Percentiles rank a stretch among this genome's conserved stretches.
Conservation (phyloP, 2,113 vertebrate species). For the Ophthalmolycus amberensis region DNA sequence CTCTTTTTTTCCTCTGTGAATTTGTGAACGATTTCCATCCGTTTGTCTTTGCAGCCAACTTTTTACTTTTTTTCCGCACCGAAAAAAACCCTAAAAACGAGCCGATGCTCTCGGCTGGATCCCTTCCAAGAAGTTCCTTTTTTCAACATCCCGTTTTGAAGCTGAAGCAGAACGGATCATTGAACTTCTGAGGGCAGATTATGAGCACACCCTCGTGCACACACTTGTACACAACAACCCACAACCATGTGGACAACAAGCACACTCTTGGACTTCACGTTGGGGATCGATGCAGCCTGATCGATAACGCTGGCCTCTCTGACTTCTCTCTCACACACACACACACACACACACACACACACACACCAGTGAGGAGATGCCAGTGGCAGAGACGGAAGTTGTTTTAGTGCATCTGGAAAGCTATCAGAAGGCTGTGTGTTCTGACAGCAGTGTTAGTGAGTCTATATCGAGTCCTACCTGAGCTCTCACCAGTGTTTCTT, state of each 20-base stretch:
- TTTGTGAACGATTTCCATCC: slow-evolving; percentile 3
- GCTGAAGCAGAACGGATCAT: not conserved
- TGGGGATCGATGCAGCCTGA: slow-evolving; percentile 56
- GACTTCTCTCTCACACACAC: slow-evolving; percentile 30
- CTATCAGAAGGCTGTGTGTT: slow-evolving; percentile 42
- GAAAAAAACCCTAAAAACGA: not conserved
- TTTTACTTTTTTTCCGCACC: not conserved
- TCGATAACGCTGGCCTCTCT: slow-evolving; percentile 53
- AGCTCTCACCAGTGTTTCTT: slow-evolving; percentile 15
- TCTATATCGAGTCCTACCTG: slow-evolving; percentile 42
- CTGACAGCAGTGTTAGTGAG: slow-evolving; percentile 39
- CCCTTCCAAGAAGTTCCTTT: not conserved
- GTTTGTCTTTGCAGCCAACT: slow-evolving; percentile 9
- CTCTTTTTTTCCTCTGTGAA: not conserved
- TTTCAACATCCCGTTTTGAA: not conserved
- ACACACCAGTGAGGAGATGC: slow-evolving; percentile 38
- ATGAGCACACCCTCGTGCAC: slow-evolving; percentile 3
- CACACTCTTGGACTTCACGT: slow-evolving; percentile 52
- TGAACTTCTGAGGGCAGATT: slow-evolving; percentile 32
- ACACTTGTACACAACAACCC: slow-evolving; percentile 9
- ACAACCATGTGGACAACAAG: slow-evolving; percentile 29
- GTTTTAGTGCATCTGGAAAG: slow-evolving; percentile 32
- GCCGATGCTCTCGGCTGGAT: not conserved
- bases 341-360: slow-evolving; percentile 13
- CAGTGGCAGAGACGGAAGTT: slow-evolving; percentile 53